phyloP scores from a whole-genome alignment of 64 coral and sea anemone genomes.

The Pocillopora verrucosa region DNA sequence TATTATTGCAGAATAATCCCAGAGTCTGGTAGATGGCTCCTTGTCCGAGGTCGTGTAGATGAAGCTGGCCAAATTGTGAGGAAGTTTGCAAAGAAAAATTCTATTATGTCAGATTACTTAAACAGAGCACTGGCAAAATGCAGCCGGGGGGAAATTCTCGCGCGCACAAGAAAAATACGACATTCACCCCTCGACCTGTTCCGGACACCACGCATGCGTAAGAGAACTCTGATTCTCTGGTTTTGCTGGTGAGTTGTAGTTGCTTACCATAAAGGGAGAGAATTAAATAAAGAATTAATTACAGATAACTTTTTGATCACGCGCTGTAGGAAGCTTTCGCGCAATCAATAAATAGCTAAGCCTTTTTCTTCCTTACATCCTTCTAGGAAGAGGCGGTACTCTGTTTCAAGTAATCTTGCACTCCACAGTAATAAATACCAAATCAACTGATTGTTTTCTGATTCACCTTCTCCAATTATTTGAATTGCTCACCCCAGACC shows the following conservation, averaged over 20 bases:
- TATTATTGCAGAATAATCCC: constrained; percentile 14
- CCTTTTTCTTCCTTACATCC: no score
- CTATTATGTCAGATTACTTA: background rate
- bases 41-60: constrained; percentile 21
- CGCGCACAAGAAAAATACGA: background rate
- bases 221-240: constrained; percentile 48
- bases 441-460: no score
- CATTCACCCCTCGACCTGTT: constrained; percentile 40
- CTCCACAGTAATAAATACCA: no score
- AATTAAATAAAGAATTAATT: no score
- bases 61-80: constrained; percentile 13
- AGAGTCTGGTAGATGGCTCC: constrained; percentile 52
- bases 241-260: constrained; percentile 29
- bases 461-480: no score
- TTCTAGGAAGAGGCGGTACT: no score
- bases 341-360: no score
- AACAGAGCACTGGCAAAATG: background rate
- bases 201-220: constrained; percentile 42
- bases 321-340: no score
- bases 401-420: no score
- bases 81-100: background rate
- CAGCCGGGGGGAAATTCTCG: background rate
- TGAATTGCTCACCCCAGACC: no score
- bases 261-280: no score
- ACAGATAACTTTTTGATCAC: no score